These are phyloP conservation scores for Physella acuta DNA, from an alignment of 1,140 invertebrate genomes.

Conservation along the genomic window DNA sequence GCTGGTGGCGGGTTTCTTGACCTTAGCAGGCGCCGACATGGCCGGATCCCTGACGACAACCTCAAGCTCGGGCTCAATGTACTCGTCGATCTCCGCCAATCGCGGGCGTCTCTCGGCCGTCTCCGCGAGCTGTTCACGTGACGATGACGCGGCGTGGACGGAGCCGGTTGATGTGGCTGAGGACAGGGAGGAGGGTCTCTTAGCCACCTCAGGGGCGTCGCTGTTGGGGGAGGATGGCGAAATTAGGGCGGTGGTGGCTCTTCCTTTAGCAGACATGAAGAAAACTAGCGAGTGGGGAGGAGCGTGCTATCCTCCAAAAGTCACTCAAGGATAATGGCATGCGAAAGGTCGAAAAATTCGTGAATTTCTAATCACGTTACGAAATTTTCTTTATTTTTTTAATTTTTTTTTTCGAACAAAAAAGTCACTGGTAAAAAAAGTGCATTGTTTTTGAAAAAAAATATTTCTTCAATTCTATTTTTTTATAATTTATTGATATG, in stretches of 20 bases:
- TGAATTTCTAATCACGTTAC: too few species aligned
- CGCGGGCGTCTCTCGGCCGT: too few species aligned
- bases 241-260: background rate
- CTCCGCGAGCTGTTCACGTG: background rate
- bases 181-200: background rate
- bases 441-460: too few species aligned
- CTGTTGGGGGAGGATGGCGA: background rate
- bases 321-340: too few species aligned
- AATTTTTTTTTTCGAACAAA: too few species aligned
- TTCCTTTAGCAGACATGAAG: background rate
- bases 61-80: background rate
- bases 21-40: background rate
- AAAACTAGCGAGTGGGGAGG: too few species aligned
- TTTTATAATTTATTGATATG: too few species aligned
- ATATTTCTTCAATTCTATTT: too few species aligned
- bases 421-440: too few species aligned
- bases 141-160: background rate
- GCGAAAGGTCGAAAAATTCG: too few species aligned
- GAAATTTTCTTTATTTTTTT: too few species aligned
- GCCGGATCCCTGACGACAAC: background rate
- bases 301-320: too few species aligned
- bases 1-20: conserved; percentile 39
- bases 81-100: background rate
- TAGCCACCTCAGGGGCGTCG: background rate
- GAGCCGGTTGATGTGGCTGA: background rate